Evolutionary conservation across 2,113 vertebrate genomes (phyloP).

Genomic region (Amphiprion percula): DNA sequence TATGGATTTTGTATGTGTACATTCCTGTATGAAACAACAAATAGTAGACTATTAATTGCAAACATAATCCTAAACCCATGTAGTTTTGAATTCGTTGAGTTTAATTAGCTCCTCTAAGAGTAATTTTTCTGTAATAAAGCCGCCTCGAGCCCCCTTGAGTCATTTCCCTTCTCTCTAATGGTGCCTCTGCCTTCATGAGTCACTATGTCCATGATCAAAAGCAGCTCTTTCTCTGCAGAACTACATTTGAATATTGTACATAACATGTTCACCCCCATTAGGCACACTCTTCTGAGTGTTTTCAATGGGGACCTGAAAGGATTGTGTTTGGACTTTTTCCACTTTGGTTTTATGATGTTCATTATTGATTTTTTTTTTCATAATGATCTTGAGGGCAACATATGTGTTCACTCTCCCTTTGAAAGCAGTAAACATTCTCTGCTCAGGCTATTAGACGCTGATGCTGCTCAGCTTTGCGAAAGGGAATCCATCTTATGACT

Average conservation of each 20-base stretch:
- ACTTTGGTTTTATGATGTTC: conserved; percentile 40
- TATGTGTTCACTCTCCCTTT: conserved; percentile 31
- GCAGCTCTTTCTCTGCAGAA: conserved; percentile 30
- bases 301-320: conserved; percentile 34
- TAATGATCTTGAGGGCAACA: conserved; percentile 32
- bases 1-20: background rate
- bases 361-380: conserved; percentile 14
- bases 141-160: conserved; percentile 11
- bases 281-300: conserved; percentile 8
- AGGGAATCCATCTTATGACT: conserved; percentile 24
- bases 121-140: conserved; percentile 46
- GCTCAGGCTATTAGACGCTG: conserved; percentile 9
- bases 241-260: conserved; percentile 29
- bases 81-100: conserved; percentile 26
- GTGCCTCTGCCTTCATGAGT: conserved; percentile 36
- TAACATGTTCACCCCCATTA: conserved; percentile 42
- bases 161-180: conserved; percentile 44
- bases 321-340: conserved; percentile 31
- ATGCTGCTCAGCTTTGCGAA: conserved; percentile 5
- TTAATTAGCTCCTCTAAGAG: conserved; percentile 28
- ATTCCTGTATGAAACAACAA: background rate
- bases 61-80: conserved; percentile 15
- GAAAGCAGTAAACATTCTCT: conserved; percentile 18
- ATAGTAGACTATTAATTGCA: background rate
- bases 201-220: conserved; percentile 56